Conservation (phyloP, 2,888 invertebrate genomes). For the Ormyrus rosae region DNA sequence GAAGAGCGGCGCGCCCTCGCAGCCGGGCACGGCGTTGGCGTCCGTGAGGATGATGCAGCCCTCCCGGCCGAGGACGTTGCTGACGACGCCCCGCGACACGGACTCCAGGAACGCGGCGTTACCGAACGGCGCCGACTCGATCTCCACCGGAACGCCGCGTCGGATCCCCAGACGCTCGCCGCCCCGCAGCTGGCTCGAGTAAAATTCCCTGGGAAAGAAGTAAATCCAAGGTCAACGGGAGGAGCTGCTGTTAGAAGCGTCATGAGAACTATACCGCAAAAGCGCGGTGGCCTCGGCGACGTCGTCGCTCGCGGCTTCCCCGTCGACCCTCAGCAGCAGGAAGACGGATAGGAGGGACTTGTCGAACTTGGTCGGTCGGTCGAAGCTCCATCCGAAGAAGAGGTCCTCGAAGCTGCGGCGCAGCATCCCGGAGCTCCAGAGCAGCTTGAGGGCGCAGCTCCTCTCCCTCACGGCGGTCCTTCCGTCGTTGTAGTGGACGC, state of each 20-base stretch:
- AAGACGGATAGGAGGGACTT: slow-evolving; percentile 78
- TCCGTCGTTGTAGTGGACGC: neutral
- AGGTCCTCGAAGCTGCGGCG: slow-evolving; percentile 76
- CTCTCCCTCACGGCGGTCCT: neutral
- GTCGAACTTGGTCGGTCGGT: slow-evolving; percentile 73
- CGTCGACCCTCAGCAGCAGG: slow-evolving; percentile 71
- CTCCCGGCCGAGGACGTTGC: slow-evolving; percentile 78
- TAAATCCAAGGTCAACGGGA: neutral
- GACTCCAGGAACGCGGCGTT: slow-evolving; percentile 79
- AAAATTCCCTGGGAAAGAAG: slow-evolving; percentile 25
- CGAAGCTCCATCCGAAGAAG: too few species aligned
- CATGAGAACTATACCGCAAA: slow-evolving; percentile 13
- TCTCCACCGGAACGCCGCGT: slow-evolving; percentile 66
- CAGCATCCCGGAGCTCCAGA: slow-evolving; percentile 78
- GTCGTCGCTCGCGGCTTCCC: slow-evolving; percentile 53
- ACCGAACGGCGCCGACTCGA: slow-evolving; percentile 75
- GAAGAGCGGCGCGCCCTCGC: slow-evolving; percentile 81
- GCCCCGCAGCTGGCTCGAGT: neutral
- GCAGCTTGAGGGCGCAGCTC: slow-evolving; percentile 20
- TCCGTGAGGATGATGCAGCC: slow-evolving; percentile 79
- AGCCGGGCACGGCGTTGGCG: slow-evolving; percentile 79
- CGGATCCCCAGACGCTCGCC: neutral
- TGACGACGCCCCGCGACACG: slow-evolving; percentile 79
- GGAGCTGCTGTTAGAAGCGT: neutral
- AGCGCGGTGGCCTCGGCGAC: neutral